Evolutionary conservation across 2,888 invertebrate genomes (phyloP).

Genomic region (Lepas anatifera): DNA sequence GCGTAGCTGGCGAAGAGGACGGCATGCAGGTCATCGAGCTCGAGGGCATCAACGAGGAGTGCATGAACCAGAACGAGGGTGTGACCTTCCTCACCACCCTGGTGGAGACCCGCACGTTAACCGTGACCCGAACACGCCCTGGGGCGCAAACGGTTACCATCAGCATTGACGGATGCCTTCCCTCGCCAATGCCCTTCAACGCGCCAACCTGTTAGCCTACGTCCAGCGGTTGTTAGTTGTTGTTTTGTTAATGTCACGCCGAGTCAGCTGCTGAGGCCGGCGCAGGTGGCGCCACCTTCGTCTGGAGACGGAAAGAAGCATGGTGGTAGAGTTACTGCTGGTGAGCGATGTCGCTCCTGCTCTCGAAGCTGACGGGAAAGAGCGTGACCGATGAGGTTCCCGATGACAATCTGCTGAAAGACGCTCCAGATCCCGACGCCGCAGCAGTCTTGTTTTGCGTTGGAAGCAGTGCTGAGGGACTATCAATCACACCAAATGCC

Average conservation of each 20-base stretch:
- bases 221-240: background rate
- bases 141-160: conserved; percentile 11
- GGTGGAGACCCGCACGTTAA: background rate
- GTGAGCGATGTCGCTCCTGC: too few species aligned
- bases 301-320: too few species aligned
- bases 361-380: too few species aligned
- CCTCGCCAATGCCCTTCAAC: conserved; percentile 10
- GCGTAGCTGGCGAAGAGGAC: background rate
- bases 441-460: too few species aligned
- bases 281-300: background rate
- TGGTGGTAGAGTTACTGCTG: too few species aligned
- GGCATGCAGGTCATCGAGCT: background rate
- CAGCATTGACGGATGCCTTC: conserved; percentile 7
- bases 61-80: background rate
- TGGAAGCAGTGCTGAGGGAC: too few species aligned
- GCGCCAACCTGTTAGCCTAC: conserved; percentile 7
- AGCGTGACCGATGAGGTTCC: too few species aligned
- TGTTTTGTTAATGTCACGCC: background rate
- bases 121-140: conserved; percentile 5
- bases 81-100: background rate
- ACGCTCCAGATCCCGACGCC: too few species aligned
- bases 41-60: background rate
- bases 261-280: background rate
- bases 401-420: too few species aligned
- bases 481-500: too few species aligned